These are phyloP conservation scores for Unio delphinus DNA, from an alignment of 2,888 invertebrate species.

Conservation along the genomic window DNA sequence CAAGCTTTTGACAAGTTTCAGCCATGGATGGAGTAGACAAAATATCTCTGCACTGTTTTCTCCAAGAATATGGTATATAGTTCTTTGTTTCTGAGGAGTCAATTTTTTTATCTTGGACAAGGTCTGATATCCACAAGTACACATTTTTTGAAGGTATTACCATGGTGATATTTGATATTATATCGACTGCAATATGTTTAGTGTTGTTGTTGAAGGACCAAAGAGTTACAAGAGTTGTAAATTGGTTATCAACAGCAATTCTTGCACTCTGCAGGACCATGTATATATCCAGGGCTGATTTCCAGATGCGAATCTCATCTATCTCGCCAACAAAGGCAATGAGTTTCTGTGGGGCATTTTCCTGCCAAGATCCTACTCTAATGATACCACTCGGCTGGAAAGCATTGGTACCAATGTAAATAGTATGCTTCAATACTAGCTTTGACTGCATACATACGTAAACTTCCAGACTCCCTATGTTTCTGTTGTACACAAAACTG, in stretches of 20 bases:
- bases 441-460: no score
- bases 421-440: no score
- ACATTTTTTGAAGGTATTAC: constrained; percentile 18
- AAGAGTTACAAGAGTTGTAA: constrained; percentile 11
- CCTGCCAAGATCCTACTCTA: constrained; percentile 16
- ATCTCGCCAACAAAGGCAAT: constrained; percentile 1
- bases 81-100: not conserved
- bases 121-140: constrained; percentile 12
- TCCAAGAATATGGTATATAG: constrained; percentile 1
- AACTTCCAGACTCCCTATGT: not conserved
- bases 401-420: no score
- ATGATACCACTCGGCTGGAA: constrained; percentile 9
- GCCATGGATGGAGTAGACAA: constrained; percentile 10
- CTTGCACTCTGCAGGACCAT: constrained; percentile 15
- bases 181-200: constrained; percentile 15
- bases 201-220: constrained; percentile 30
- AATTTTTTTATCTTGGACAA: not conserved
- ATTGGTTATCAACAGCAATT: constrained; percentile 11
- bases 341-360: constrained; percentile 11
- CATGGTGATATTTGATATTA: constrained; percentile 10
- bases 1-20: constrained; percentile 18
- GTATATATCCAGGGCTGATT: constrained; percentile 17
- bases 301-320: constrained; percentile 30
- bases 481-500: constrained; percentile 11
- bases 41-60: constrained; percentile 10